Percentiles rank a stretch among this genome's conserved stretches.
These are phyloP conservation scores for Lypha dubia DNA, from an alignment of 2,888 invertebrate species.

Conservation along the genomic window DNA sequence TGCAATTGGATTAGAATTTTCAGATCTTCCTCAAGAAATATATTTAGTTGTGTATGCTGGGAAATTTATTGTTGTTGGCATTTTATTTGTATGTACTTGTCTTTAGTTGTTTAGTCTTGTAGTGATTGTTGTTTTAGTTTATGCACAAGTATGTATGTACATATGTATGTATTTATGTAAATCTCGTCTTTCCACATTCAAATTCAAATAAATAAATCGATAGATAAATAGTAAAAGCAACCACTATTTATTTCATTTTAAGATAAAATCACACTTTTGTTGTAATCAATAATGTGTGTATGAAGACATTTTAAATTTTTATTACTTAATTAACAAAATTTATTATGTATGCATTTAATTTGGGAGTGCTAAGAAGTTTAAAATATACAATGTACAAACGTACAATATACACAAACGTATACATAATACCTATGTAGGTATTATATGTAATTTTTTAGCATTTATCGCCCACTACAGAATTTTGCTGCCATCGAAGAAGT, in stretches of 20 bases:
- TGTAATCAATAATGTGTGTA: slow-evolving; percentile 19
- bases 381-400: too few species aligned
- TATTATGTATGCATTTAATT: background rate
- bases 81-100: slow-evolving; percentile 12
- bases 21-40: background rate
- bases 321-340: slow-evolving; percentile 16
- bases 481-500: too few species aligned
- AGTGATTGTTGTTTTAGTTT: background rate
- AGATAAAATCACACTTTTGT: slow-evolving; percentile 48
- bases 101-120: background rate
- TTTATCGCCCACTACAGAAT: too few species aligned
- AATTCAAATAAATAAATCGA: slow-evolving; percentile 36
- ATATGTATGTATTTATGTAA: too few species aligned
- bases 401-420: too few species aligned
- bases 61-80: background rate
- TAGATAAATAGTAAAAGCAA: slow-evolving; percentile 57
- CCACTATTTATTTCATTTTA: slow-evolving; percentile 56
- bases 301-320: background rate
- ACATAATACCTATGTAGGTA: too few species aligned
- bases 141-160: too few species aligned
- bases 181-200: background rate
- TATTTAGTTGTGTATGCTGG: background rate
- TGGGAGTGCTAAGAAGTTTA: background rate
- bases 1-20: background rate
- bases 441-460: too few species aligned